Percentiles rank a stretch among this genome's conserved stretches.
Evolutionary conservation across 2,797 vertebrate species (phyloP).

Genomic region (Trachurus trachurus): DNA sequence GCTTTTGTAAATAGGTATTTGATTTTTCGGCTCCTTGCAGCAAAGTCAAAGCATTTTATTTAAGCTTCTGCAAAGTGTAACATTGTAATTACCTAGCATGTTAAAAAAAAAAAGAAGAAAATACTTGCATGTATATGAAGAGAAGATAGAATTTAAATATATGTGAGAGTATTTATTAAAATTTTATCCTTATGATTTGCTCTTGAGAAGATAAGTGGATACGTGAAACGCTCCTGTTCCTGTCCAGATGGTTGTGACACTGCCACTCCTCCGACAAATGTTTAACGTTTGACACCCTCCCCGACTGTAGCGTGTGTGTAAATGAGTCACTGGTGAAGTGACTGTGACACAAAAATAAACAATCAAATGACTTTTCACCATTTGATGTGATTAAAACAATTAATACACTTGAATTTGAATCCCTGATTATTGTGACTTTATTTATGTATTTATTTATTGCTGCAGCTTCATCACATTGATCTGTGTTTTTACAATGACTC

Average conservation of each 20-base stretch:
- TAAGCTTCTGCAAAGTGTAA: conserved; percentile 71
- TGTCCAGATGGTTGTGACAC: conserved; percentile 86
- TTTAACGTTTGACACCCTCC: conserved; percentile 64
- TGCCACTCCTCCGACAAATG: conserved; percentile 73
- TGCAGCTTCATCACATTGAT: not conserved
- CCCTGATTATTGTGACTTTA: not conserved
- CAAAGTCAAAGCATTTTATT: conserved; percentile 60
- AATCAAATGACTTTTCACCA: conserved; percentile 73
- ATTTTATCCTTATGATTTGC: conserved; percentile 84
- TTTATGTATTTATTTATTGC: too few species aligned
- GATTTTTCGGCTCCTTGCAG: conserved; percentile 38
- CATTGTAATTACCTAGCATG: conserved; percentile 89
- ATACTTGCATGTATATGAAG: conserved; percentile 78
- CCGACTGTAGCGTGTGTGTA: conserved; percentile 47
- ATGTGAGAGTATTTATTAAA: conserved; percentile 68
- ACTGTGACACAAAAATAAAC: conserved; percentile 67
- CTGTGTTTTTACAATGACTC: not conserved
- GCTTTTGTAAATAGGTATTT: conserved; percentile 85
- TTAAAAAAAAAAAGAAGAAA: conserved; percentile 55
- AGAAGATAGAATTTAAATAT: conserved; percentile 57
- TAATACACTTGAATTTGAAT: conserved; percentile 12
- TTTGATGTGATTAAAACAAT: conserved; percentile 56
- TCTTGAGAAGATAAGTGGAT: conserved; percentile 66
- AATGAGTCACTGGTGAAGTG: conserved; percentile 60
- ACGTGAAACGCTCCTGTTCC: conserved; percentile 77